Base-by-base conservation (phyloP, 2,113 vertebrate genomes). In the Gila orcuttii region DNA sequence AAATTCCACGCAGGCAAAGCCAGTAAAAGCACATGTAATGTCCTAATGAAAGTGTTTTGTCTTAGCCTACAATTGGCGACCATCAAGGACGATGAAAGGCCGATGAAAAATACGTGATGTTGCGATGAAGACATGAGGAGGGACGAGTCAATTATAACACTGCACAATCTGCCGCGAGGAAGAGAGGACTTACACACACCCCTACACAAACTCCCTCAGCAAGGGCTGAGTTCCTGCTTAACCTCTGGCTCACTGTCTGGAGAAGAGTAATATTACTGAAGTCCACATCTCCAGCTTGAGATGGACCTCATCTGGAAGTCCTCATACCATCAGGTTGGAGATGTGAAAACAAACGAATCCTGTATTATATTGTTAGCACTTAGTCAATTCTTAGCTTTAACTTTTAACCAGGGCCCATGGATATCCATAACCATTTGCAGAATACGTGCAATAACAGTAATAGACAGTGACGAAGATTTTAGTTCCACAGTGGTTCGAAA, bases 151-250 rank as follows among this genome's bases (percentile, higher is more conserved):
- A 45, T 77, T 88, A 74, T 77, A 85, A 82, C 8, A 55, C 62
- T 39, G 23, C 13, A 42, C 21, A 83, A 60, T 74, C 39, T 73
- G 39, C 79, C 15, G 42, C 45, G 80, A 79, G 42, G 79, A 82
- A 77, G 75, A 88, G 84, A 66, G 80, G n/a, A 19, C 57, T 75
- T 83, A 74, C 84, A 78, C 59, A 62, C 59, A 62, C 80, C 84
- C 68, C 57, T 73, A 55, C 82, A 73, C 47, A 25, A 25, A 60
- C 81, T 86, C 69, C 85, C 74, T 88, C 79, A 45, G 66, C 68
- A 59, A 33, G 64, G 76, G 79, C 80, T 78, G 73, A 85, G 73
- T 68, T 85, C 79, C 86, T 80, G 73, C 85, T 88, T 83, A 82
- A 83, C 84, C 85, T 88, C 74, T 73, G 62, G 36, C 42, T 59